Conservation (phyloP, 2,888 invertebrate genomes). For the Charanyca ferruginea region DNA sequence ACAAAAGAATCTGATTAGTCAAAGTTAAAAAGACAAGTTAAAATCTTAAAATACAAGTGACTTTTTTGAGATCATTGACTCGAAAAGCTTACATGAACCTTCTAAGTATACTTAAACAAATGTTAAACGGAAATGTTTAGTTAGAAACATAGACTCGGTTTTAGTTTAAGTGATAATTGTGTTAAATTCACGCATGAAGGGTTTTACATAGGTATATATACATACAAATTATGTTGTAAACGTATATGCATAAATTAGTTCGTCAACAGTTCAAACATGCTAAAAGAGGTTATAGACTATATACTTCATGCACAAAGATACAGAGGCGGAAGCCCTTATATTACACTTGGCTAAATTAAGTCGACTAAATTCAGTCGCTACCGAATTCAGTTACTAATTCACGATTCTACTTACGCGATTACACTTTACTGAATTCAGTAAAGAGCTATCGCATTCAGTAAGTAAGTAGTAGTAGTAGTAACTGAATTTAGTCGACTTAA, state of each 20-base stretch:
- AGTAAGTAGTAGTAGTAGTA: no score
- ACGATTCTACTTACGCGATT: no score
- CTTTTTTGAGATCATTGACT: constrained; percentile 32
- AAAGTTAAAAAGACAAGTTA: neutral
- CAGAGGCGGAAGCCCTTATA: no score
- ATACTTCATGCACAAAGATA: no score
- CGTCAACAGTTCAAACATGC: neutral
- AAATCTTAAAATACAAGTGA: no score
- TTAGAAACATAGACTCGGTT: constrained; percentile 33
- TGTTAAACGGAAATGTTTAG: constrained; percentile 46
- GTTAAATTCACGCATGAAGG: constrained; percentile 27
- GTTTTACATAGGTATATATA: constrained; percentile 35
- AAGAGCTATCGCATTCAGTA: no score
- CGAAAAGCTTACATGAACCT: constrained; percentile 2
- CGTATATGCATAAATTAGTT: constrained; percentile 6
- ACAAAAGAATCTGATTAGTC: constrained; percentile 21
- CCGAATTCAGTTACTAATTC: no score
- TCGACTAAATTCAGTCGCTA: no score
- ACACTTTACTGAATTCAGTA: no score
- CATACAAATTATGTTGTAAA: constrained; percentile 20
- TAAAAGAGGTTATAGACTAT: no score
- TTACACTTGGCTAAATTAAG: no score
- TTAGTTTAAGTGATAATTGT: constrained; percentile 25
- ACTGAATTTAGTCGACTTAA: no score
- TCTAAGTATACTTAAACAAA: constrained; percentile 2